Base-by-base conservation (phyloP, 1,140 invertebrate genomes). In the Philopotamus ludificatus region DNA sequence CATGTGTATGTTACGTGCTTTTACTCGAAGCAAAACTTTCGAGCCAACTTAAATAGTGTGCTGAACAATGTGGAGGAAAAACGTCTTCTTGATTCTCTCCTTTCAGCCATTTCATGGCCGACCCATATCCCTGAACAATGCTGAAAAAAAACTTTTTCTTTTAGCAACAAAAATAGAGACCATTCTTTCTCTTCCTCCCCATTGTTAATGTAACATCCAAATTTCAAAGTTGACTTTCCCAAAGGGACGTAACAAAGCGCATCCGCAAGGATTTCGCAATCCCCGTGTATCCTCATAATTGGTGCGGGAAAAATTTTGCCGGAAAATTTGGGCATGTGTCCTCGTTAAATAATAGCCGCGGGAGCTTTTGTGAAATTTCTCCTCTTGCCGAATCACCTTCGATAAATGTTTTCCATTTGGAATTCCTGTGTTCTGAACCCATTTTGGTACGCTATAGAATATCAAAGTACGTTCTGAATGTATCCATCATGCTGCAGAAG, bases 401-500 rank as follows among this genome's bases (percentile, higher is more conserved):
- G n/a, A n/a, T n/a, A 20, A n/a, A 12, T 47, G 7, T 15, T 47
- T 47, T 8, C n/a, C n/a, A 20, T 8, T n/a, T 20, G 45, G 15
- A 47, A 15, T 47, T 20, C 45, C n/a, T 20, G 4, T 20, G n/a
- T 4, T 7, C 20, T 20, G n/a, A 4, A 15, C 45, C 45, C 45
- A n/a, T n/a, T n/a, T n/a, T n/a, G n/a, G n/a, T n/a, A n/a, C n/a
- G n/a, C n/a, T n/a, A n/a, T n/a, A n/a, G n/a, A n/a, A n/a, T n/a
- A n/a, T n/a, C n/a, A 7, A 8, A 20, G 10, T 9, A 26, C 9
- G 3, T 20, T 8, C 49, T 54, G 25, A 42, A 62, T 62, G 65
- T 66, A 66, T 66, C 65, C 65, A 66, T 66, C 65, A 66, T 49
- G 18, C 65, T 50, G 49, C 50, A 53, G 39, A 59, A 39, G 45